Conservation (phyloP, 2,113 vertebrate species). For the Suncus etruscus region DNA sequence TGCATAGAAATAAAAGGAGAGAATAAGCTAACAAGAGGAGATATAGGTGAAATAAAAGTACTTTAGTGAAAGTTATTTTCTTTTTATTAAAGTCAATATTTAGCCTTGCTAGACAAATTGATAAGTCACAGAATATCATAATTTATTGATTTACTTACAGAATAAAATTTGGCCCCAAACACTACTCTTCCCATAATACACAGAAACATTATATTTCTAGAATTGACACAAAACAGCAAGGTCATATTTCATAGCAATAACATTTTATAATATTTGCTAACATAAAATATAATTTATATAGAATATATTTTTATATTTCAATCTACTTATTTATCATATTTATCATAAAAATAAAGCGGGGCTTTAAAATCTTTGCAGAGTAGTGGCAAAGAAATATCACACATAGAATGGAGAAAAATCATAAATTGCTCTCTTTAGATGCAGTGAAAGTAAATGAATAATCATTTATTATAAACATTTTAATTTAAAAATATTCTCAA, state of each 20-base stretch:
- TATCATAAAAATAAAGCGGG: background rate
- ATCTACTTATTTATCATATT: background rate
- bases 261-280: background rate
- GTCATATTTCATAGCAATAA: background rate
- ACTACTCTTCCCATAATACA: background rate
- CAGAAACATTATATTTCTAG: background rate
- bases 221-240: background rate
- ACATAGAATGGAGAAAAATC: background rate
- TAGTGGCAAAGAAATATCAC: background rate
- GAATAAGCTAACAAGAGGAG: background rate
- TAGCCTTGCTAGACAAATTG: background rate
- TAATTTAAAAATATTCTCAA: background rate
- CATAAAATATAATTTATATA: background rate
- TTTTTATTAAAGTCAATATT: background rate
- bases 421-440: background rate
- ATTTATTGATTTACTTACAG: slow-evolving; percentile 1
- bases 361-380: background rate
- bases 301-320: background rate
- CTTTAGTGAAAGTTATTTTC: background rate
- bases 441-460: background rate
- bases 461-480: background rate
- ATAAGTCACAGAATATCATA: background rate
- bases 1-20: background rate
- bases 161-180: background rate
- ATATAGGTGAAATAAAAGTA: background rate